Conservation (phyloP, 2,113 vertebrate species). For the Seriola dumerili region DNA sequence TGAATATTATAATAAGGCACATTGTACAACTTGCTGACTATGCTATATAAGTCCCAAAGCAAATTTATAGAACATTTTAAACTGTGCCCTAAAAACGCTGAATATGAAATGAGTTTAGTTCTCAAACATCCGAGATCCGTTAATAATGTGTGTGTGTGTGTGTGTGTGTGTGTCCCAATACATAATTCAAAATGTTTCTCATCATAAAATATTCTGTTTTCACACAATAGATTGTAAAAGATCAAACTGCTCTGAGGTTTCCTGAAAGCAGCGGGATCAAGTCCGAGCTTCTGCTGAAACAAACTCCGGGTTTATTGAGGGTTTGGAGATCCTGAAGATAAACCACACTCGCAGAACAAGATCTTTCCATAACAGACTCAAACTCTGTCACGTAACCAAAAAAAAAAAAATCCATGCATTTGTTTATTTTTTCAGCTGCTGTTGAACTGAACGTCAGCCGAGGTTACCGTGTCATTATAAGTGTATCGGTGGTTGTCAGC, state of each 20-base stretch:
- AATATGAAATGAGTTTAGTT: constrained; percentile 50
- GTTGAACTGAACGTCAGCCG: background rate
- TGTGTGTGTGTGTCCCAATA: constrained; percentile 29
- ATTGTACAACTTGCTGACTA: constrained; percentile 2
- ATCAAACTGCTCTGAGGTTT: constrained; percentile 25
- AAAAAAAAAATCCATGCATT: no score
- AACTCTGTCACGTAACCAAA: background rate
- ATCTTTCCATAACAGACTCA: background rate
- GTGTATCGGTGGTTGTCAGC: background rate
- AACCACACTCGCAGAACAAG: background rate
- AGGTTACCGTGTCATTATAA: background rate
- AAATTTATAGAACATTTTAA: constrained; percentile 40
- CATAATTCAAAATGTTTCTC: constrained; percentile 69
- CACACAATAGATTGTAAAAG: constrained; percentile 61
- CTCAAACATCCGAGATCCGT: constrained; percentile 70
- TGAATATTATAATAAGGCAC: constrained; percentile 34
- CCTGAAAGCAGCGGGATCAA: constrained; percentile 16
- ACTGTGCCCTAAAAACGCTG: constrained; percentile 42
- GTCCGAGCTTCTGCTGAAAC: background rate
- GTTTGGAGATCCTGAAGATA: background rate
- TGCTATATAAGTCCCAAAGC: constrained; percentile 14
- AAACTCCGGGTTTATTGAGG: background rate
- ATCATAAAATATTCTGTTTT: constrained; percentile 74
- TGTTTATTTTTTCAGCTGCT: no score
- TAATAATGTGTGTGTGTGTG: constrained; percentile 56